Conservation (phyloP, 2,797 vertebrate species). For the Trachops cirrhosus region DNA sequence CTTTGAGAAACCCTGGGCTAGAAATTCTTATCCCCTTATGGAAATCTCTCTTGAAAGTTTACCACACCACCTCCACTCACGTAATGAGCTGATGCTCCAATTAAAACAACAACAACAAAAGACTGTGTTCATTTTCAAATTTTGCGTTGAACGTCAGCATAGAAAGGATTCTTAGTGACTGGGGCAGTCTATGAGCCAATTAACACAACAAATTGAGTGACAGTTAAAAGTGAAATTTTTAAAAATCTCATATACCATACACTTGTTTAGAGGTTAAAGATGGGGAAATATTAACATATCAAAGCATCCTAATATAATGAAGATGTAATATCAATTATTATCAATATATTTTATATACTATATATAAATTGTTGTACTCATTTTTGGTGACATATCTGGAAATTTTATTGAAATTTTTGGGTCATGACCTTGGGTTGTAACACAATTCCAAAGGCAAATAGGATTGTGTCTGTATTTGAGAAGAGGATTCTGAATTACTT, state of each 20-base stretch:
- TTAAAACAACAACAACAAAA: not conserved
- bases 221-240: not conserved
- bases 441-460: conserved; percentile 44
- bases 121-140: not conserved
- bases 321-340: not conserved
- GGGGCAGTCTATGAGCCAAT: not conserved
- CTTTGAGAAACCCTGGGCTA: not conserved
- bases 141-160: not conserved
- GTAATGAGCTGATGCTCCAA: not conserved
- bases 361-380: not conserved
- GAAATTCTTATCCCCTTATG: not conserved
- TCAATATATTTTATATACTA: not conserved
- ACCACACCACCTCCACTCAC: not conserved
- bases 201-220: not conserved
- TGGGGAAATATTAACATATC: not conserved
- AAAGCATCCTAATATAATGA: not conserved
- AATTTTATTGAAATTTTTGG: conserved; percentile 42
- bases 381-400: not conserved
- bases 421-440: not conserved
- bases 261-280: not conserved
- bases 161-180: not conserved
- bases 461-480: not conserved
- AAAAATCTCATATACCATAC: not conserved
- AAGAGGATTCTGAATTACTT: conserved; percentile 18
- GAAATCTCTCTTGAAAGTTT: not conserved